phyloP scores from a whole-genome alignment of 2,888 invertebrate species.

The Nemoura dubitans region DNA sequence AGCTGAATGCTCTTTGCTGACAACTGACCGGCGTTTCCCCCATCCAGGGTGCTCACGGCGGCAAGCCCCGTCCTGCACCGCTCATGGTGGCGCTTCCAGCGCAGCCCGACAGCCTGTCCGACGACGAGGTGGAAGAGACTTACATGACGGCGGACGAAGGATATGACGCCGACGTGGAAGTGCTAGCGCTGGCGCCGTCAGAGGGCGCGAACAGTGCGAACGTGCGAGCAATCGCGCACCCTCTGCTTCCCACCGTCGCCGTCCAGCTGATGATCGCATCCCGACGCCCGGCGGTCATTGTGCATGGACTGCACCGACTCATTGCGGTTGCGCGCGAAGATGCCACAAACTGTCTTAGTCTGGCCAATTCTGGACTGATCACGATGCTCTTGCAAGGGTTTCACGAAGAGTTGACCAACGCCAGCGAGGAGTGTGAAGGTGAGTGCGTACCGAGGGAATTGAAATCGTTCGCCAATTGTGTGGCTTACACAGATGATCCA shows the following conservation, averaged over 20 bases:
- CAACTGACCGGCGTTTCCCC: too few relatives aligned
- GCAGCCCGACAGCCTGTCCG: background rate
- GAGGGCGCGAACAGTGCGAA: conserved; percentile 53
- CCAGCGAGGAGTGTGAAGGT: conserved; percentile 56
- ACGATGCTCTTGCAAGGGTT: conserved; percentile 60
- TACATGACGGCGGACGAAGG: conserved; percentile 68
- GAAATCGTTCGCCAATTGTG: too few relatives aligned
- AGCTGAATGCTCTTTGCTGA: too few relatives aligned
- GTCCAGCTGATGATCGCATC: conserved; percentile 14
- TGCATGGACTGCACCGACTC: conserved; percentile 57
- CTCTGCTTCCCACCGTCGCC: background rate
- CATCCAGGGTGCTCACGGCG: background rate
- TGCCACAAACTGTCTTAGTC: conserved; percentile 59
- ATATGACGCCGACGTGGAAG: conserved; percentile 72
- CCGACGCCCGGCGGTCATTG: conserved; percentile 40
- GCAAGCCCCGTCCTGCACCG: background rate
- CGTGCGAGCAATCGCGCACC: conserved; percentile 52
- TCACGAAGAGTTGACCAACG: conserved; percentile 54
- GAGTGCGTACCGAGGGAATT: too few relatives aligned
- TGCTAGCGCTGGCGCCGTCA: conserved; percentile 52
- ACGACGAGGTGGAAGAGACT: conserved; percentile 54
- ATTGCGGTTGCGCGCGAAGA: conserved; percentile 60
- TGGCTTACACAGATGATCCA: too few relatives aligned
- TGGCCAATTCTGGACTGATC: conserved; percentile 60
- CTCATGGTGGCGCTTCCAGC: background rate